Percentiles rank a stretch among this genome's conserved stretches.
Conservation (phyloP, 2,113 vertebrate genomes). For the Xenopus borealis region DNA sequence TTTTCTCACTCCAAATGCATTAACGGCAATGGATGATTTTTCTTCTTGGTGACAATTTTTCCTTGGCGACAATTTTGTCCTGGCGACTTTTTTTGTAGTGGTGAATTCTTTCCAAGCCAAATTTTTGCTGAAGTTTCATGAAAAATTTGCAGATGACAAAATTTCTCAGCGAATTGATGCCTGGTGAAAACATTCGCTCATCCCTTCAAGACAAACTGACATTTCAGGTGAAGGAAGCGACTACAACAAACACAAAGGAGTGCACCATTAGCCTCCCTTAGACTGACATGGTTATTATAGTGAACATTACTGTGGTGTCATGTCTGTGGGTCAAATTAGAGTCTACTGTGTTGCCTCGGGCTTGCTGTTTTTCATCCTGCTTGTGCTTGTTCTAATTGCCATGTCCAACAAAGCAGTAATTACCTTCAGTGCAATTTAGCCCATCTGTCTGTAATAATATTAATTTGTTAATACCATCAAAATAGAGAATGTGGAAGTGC, state of each 20-base stretch:
- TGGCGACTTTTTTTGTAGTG: too few relatives aligned
- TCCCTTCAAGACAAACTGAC: too few relatives aligned
- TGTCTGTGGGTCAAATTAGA: constrained; percentile 23
- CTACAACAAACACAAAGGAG: neutral
- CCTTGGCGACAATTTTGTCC: too few relatives aligned
- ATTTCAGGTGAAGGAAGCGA: neutral
- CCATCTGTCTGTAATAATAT: constrained; percentile 13
- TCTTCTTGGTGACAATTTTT: too few relatives aligned
- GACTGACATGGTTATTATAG: neutral
- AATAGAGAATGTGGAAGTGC: constrained; percentile 5
- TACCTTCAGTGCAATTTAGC: constrained; percentile 10
- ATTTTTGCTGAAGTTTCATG: too few relatives aligned
- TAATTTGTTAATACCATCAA: constrained; percentile 11
- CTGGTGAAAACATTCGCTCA: too few relatives aligned
- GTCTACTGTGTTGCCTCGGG: constrained; percentile 10
- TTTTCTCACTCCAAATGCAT: too few relatives aligned
- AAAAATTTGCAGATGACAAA: too few relatives aligned
- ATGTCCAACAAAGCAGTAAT: constrained; percentile 23
- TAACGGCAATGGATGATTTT: too few relatives aligned
- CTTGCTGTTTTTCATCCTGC: constrained; percentile 18
- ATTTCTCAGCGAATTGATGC: too few relatives aligned
- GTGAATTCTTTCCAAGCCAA: too few relatives aligned
- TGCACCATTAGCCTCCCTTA: too few relatives aligned
- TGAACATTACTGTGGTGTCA: neutral
- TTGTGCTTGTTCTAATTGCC: constrained; percentile 24